These are phyloP conservation scores for Pseudopodoces humilis DNA, from an alignment of 2,113 vertebrate genomes.

Conservation along the genomic window DNA sequence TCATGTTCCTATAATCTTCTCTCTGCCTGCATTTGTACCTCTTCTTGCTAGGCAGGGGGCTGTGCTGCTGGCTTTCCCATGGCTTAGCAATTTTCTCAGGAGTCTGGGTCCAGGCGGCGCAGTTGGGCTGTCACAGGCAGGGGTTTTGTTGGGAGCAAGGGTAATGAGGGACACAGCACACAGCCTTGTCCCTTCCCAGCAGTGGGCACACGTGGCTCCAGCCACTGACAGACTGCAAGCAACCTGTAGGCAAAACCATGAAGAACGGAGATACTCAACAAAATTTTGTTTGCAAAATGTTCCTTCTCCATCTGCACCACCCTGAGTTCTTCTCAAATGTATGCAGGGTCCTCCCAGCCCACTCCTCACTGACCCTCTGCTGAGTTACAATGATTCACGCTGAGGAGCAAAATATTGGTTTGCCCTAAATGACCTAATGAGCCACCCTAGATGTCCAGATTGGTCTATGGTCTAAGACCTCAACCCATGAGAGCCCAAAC, in stretches of 20 bases:
- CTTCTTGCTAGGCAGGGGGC: not conserved
- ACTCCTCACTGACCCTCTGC: not conserved
- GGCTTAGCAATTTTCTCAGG: not conserved
- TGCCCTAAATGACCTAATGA: not conserved
- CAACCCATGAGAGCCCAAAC: accelerated
- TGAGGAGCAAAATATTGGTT: not conserved
- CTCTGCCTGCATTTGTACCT: not conserved
- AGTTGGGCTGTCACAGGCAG: not conserved
- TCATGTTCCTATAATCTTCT: not conserved
- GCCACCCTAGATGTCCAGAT: too few relatives aligned
- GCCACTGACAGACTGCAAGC: not conserved
- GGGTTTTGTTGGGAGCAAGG: not conserved
- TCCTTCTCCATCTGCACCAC: not conserved
- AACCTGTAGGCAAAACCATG: accelerated
- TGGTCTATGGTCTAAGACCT: not conserved
- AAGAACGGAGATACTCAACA: not conserved
- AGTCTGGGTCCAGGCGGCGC: accelerated
- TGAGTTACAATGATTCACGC: accelerated
- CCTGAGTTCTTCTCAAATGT: not conserved
- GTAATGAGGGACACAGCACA: not conserved
- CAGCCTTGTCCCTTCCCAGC: not conserved
- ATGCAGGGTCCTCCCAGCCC: not conserved
- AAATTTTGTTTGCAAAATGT: not conserved
- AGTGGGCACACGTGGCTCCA: not conserved
- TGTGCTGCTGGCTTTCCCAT: not conserved